Base-by-base conservation (phyloP, 2,797 vertebrate species). In the Cottoperca gobio region DNA sequence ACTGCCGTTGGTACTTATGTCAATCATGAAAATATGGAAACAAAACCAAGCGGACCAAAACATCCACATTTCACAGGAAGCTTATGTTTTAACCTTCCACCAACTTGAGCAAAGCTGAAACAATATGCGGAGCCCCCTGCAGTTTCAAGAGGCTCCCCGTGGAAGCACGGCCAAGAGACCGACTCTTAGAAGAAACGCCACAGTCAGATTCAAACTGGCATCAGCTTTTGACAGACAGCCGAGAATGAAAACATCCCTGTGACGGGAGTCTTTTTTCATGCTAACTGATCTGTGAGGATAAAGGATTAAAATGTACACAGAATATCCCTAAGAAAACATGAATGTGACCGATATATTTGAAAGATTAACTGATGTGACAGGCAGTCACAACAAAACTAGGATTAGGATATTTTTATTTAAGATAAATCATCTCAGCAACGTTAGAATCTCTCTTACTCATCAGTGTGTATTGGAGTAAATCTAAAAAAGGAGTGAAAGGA, bases 161-260 rank as follows among this genome's bases (percentile, higher is more conserved):
- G 53, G 75, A 80, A 77, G 57, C 59, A 46, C 6, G 6, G 67
- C 82, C 69, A 70, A 69, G 55, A 62, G 64, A 58, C 59, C 37
- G 63, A 72, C 68, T 78, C 54, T 75, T 5, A 53, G 54, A n/a
- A 89, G 53, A 77, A 82, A 81, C 5, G 55, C 57, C 46, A 79
- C 59, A 73, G 78, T 85, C 76, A 78, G 24, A 72, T 43, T 66
- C 65, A 53, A 67, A 78, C 70, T 60, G 58, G 59, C 57, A 70
- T 59, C 84, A 73, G 35, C 73, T 76, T 71, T 45, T 84, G 88
- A 85, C 79, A 86, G 78, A 75, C 73, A 78, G 52, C 43, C 62
- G 50, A 55, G 40, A 59, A 82, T 28, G 53, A 78, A 75, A 81
- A 70, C 49, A 35, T 80, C 59, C 37, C 43, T 24, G 39, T 16